A percentile compares a stretch with the other conserved stretches of the same genome.
These are phyloP conservation scores for Cariama cristata DNA, from an alignment of 2,113 vertebrate species.

Conservation along the genomic window DNA sequence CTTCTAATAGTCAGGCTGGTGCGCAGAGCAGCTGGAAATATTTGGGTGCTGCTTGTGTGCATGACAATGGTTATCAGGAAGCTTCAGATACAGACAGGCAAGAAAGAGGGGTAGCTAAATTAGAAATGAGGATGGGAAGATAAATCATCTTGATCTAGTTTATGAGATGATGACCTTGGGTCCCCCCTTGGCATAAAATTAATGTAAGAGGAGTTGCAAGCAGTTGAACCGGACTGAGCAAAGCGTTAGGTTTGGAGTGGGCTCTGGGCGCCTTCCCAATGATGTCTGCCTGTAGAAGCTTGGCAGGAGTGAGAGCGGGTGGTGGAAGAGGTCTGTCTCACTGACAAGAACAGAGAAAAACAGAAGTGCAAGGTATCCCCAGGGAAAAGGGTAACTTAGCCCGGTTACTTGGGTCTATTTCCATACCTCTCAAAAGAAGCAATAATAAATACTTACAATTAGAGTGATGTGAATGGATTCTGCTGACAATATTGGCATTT, in stretches of 20 bases:
- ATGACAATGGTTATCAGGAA: neutral
- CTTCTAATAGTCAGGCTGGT: neutral
- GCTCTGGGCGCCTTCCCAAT: neutral
- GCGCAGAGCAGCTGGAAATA: neutral
- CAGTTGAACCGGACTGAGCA: neutral
- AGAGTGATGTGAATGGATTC: neutral
- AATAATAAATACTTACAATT: neutral
- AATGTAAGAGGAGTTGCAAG: neutral
- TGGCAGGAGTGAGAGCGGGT: neutral
- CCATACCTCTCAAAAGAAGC: neutral
- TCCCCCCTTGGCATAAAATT: neutral
- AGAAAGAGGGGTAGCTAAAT: neutral
- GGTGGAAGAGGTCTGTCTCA: neutral
- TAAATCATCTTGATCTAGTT: neutral
- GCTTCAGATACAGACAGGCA: neutral
- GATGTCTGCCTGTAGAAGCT: neutral
- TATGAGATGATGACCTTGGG: neutral
- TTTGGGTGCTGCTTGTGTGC: neutral
- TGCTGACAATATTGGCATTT: neutral
- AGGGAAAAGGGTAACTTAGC: neutral
- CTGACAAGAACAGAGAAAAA: neutral
- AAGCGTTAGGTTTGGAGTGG: neutral
- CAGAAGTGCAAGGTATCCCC: neutral
- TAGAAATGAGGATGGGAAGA: neutral
- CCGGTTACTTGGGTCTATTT: neutral